Evolutionary conservation across 2,888 invertebrate genomes (phyloP), one percentile per base, ranked within the genome.

Genomic region (Ommatoiulus sabulosus): DNA sequence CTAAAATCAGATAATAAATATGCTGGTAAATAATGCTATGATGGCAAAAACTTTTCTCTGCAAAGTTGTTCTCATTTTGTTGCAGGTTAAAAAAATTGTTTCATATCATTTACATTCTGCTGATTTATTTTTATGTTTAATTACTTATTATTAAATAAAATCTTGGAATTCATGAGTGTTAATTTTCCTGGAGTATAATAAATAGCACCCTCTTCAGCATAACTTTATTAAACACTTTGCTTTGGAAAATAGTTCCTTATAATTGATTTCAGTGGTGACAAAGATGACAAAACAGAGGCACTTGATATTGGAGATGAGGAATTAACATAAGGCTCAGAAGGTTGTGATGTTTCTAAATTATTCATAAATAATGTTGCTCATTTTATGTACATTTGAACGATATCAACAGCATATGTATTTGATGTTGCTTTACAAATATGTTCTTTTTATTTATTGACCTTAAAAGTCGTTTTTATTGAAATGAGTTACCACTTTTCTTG

Each of bases 231-330:
- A 8, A 80, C 20, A 24, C 8, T 20, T 84, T 20, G 24, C 15
- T 5, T 35, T 12, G 84, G 17, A 20, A 84, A 20, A 20, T 20
- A 43, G 1, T 84, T 84, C 17, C 35, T 35, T 84, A 5, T 43
- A 84, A 44, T n/a, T 84, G n/a, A 84, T 84, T 84, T 35, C 44
- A 84, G 85, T 84, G 44, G 43, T n/a, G 85, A 84, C 43, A 84
- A 84, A 43, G 85, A 84, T 84, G 85, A 84, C 17, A 84, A 44
- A 43, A 84, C 85, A 44, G 85, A 84, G 10, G 85, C 44, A 43
- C 85, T 84, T 84, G 85, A 84, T 43, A 84, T 43, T n/a, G 44
- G 85, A 4, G 44, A 84, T 63, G 63, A 63, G 20, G 63, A 20
- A 63, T 63, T 63, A 20, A 20, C 20, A 63, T 63, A 63, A 52